Evolutionary conservation across 2,888 invertebrate genomes (phyloP).

Genomic region (Plebejus argus): DNA sequence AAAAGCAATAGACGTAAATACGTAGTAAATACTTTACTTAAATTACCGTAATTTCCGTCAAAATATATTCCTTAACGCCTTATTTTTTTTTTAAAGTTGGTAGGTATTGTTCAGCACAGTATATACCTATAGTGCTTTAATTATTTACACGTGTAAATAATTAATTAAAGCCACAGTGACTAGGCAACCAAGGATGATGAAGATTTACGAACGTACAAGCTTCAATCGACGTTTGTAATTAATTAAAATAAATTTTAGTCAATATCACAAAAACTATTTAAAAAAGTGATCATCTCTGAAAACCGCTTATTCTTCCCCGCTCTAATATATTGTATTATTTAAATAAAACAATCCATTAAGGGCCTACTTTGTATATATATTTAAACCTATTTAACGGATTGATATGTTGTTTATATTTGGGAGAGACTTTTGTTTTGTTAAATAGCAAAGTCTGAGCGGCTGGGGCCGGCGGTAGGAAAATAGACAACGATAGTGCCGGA

Average conservation of each 20-base stretch:
- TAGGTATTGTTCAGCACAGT: not conserved
- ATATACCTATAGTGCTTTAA: not conserved
- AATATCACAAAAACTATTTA: not conserved
- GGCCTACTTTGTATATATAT: constrained; percentile 54
- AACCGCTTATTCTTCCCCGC: not conserved
- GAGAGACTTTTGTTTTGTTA: constrained; percentile 66
- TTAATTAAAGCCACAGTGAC: not conserved
- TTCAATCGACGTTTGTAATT: too few relatives aligned
- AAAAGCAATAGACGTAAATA: not conserved
- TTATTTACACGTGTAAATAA: too few relatives aligned
- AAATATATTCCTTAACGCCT: not conserved
- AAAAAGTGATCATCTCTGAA: not conserved
- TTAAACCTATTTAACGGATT: constrained; percentile 51
- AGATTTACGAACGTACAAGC: not conserved
- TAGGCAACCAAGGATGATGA: not conserved
- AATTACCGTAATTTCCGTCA: not conserved
- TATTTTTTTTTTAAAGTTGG: not conserved
- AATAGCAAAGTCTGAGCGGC: constrained; percentile 58
- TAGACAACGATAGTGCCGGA: constrained; percentile 60
- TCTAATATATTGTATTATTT: constrained; percentile 50
- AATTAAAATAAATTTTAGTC: not conserved
- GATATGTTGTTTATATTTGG: constrained; percentile 65
- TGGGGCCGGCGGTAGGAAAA: constrained; percentile 65
- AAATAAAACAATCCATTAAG: constrained; percentile 59
- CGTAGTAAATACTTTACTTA: not conserved